These are phyloP conservation scores for Anthrax anthrax DNA, from an alignment of 2,888 invertebrate species.

Conservation along the genomic window DNA sequence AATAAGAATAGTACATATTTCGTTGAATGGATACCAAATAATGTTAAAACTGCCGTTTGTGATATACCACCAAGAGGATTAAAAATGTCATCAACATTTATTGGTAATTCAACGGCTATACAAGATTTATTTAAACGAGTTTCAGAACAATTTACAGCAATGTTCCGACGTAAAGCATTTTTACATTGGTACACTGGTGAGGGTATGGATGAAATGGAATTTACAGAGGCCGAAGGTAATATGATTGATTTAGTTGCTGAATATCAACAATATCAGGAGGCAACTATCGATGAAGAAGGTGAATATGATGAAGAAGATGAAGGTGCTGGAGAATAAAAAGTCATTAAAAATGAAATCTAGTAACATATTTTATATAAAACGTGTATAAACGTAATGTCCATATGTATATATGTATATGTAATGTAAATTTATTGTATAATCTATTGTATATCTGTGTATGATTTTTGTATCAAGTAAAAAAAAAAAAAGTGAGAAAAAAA, in stretches of 20 bases:
- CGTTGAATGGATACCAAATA: slow-evolving; percentile 89
- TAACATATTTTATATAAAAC: too few relatives aligned
- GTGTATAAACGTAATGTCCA: too few relatives aligned
- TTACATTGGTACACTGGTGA: slow-evolving; percentile 97
- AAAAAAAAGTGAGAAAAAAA: too few relatives aligned
- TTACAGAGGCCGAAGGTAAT: slow-evolving; percentile 89
- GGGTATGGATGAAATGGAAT: slow-evolving; percentile 96
- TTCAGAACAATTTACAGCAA: slow-evolving; percentile 84
- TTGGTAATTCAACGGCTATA: slow-evolving; percentile 86
- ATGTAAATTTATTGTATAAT: too few relatives aligned
- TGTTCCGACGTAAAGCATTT: slow-evolving; percentile 95
- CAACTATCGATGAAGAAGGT: slow-evolving; percentile 68
- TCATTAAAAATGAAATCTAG: too few relatives aligned
- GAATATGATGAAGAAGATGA: slow-evolving; percentile 56
- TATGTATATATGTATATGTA: too few relatives aligned
- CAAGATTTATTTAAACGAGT: slow-evolving; percentile 86
- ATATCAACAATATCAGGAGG: slow-evolving; percentile 90
- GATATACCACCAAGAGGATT: slow-evolving; percentile 82
- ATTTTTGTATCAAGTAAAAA: too few relatives aligned
- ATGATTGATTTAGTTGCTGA: slow-evolving; percentile 91
- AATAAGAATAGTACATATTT: slow-evolving; percentile 87
- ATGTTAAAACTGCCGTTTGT: slow-evolving; percentile 86
- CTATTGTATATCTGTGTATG: too few relatives aligned
- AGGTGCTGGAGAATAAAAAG: slow-evolving; percentile 5
- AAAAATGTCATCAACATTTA: slow-evolving; percentile 90